Evolutionary conservation across 1,140 invertebrate genomes (phyloP).

Genomic region (Pogonognathellus flavescens): DNA sequence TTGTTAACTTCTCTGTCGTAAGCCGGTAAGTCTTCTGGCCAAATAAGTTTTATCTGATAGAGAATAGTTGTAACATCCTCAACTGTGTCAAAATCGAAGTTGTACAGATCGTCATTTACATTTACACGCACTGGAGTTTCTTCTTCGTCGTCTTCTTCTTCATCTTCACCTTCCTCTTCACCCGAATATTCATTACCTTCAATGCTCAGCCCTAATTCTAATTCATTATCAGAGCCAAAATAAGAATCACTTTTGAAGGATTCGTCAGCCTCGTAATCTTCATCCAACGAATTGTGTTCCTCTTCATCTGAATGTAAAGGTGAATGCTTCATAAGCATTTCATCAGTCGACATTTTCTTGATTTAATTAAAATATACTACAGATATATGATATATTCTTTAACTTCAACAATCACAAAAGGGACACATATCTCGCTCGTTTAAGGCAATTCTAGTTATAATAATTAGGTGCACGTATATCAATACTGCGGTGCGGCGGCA

Average conservation of each 20-base stretch:
- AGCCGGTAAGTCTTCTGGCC: slow-evolving; percentile 63
- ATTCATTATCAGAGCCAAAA: neutral
- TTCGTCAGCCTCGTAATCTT: neutral
- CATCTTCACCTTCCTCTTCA: neutral
- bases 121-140: too few relatives aligned
- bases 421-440: too few relatives aligned
- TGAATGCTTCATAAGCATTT: neutral
- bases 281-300: neutral
- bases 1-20: slow-evolving; percentile 56
- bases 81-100: slow-evolving; percentile 56
- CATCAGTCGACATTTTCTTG: neutral
- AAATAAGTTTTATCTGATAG: slow-evolving; percentile 62
- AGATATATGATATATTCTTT: neutral
- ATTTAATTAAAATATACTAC: neutral
- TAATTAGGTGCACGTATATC: too few relatives aligned
- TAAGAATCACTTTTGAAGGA: neutral
- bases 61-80: slow-evolving; percentile 60
- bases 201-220: neutral
- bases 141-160: neutral
- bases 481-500: too few relatives aligned
- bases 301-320: neutral
- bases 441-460: too few relatives aligned
- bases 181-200: neutral
- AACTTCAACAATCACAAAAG: too few relatives aligned
- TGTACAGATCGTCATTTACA: neutral